Percentiles rank a stretch among this genome's conserved stretches.
Evolutionary conservation across 2,113 vertebrate genomes (phyloP).

Genomic region (human (Homo sapiens)): DNA sequence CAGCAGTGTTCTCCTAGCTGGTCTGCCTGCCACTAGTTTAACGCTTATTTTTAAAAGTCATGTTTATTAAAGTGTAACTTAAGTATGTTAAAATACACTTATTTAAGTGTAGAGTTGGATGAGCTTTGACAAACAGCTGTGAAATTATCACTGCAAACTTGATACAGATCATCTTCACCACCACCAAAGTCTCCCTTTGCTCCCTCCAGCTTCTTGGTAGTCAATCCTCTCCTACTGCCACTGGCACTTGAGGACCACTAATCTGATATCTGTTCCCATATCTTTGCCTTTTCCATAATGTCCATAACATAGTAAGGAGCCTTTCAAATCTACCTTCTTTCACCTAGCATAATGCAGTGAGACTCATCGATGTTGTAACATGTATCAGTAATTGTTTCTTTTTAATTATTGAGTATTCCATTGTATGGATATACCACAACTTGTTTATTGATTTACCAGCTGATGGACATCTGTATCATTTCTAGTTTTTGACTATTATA

Average conservation of each 20-base stretch:
- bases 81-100: neutral
- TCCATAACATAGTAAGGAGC: neutral
- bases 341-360: neutral
- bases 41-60: neutral
- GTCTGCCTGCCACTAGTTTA: no score
- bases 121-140: neutral
- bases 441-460: neutral
- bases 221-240: neutral
- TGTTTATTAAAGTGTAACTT: neutral
- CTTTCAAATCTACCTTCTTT: neutral
- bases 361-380: no score
- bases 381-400: neutral
- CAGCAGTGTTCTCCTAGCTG: fast-evolving
- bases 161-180: neutral
- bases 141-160: neutral
- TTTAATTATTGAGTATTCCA: neutral
- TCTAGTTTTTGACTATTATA: neutral
- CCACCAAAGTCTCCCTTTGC: neutral
- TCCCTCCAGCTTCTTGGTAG: neutral
- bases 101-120: neutral
- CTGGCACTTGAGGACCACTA: neutral
- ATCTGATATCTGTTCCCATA: neutral
- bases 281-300: neutral
- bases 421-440: neutral
- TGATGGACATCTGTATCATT: neutral